Base-by-base conservation (phyloP, 2,888 invertebrate species). In the Caenorhabditis parvicauda region DNA sequence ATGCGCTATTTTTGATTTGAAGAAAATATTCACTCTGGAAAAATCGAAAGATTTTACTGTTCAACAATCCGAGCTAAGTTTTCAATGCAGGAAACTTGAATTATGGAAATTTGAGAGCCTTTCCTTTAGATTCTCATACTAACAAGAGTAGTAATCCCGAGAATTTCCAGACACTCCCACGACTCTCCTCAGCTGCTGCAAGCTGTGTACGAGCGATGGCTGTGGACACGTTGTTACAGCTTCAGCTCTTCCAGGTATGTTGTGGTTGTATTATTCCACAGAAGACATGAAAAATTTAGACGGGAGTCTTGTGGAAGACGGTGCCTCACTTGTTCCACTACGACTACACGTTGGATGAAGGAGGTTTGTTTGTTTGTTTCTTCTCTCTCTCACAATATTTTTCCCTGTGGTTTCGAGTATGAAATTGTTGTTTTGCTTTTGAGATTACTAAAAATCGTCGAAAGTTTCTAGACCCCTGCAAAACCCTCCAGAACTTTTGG, bases 311-410 rank as follows among this genome's bases (percentile, higher is more conserved):
- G 3, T 96, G 92, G 89, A 92, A 93, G 76, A 84, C 98, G 49
- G 83, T 98, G 37, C 87, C 90, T 0, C 90, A 90, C 74, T 88
- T 91, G 82, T 91, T 98, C 82, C 89, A 89, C 61, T 99, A 94
- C 83, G 98, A 98, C 84, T 98, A 89, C 83, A 99, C 98, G 3
- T 85, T 98, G 71, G 90, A 94, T 56, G 96, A 98, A 84, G 91
- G 94, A 48, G 96, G 95, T 74, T 21, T 19, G 47, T 27, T 22
- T 25, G 4, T 28, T 27, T 9, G 42, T 2, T 9, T n/a, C n/a
- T n/a, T n/a, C n/a, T n/a, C n/a, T 7, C 7, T 12, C 9, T 6
- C 32, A 19, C 5, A 6, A 7, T 47, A n/a, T 6, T n/a, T 6
- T 29, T 28, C 7, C 7, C 21, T 14, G 35, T 32, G 9, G n/a